A percentile compares a stretch with the other conserved stretches of the same genome.
These are phyloP conservation scores for Steinernema khuongi DNA, from an alignment of 1,140 invertebrate species.

Conservation along the genomic window DNA sequence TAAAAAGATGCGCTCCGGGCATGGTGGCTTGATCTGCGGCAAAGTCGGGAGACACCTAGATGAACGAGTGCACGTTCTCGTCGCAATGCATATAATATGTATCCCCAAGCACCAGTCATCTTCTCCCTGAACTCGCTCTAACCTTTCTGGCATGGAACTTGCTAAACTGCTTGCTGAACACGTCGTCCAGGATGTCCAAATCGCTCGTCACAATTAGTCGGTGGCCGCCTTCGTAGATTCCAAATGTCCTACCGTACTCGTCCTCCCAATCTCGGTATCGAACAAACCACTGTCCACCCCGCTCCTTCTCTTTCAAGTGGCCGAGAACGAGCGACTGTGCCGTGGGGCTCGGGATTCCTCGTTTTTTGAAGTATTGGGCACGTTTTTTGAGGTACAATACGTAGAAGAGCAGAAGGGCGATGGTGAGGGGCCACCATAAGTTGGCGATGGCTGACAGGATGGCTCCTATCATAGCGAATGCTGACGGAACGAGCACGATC, in stretches of 20 bases:
- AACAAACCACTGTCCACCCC: background rate
- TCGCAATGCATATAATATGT: background rate
- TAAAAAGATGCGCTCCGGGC: background rate
- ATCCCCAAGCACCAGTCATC: no score
- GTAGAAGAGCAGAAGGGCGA: background rate
- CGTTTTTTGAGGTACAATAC: background rate
- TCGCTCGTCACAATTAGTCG: background rate
- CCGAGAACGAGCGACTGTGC: background rate
- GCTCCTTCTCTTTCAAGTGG: background rate
- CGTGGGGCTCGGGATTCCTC: background rate
- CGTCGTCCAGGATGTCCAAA: background rate
- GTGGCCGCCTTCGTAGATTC: conserved; percentile 1
- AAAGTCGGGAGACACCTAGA: background rate
- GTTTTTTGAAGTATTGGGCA: background rate
- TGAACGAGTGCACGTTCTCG: background rate
- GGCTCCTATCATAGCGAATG: no score
- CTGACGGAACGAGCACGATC: no score
- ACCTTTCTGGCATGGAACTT: background rate
- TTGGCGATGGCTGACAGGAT: no score
- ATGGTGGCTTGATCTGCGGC: background rate
- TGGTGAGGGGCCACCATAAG: background rate
- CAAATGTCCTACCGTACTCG: background rate
- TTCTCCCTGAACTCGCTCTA: background rate
- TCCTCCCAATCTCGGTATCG: background rate
- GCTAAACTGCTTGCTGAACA: background rate